phyloP scores from a whole-genome alignment of 2,888 invertebrate species.

The Epinotia ramella region DNA sequence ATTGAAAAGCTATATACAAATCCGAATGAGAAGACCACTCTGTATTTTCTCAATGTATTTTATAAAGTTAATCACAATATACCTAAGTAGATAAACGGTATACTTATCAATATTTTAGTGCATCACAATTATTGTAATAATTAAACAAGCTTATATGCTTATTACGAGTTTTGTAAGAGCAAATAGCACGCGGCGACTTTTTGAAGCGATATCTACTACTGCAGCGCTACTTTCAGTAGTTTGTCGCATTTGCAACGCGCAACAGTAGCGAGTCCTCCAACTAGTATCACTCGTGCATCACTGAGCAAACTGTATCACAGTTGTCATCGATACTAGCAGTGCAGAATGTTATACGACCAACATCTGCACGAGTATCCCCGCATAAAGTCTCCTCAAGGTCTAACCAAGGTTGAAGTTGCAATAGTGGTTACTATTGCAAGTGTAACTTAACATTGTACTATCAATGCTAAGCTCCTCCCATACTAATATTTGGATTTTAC shows the following conservation, averaged over 20 bases:
- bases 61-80: constrained; percentile 36
- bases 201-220: not conserved
- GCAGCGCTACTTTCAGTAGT: not conserved
- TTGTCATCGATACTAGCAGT: not conserved
- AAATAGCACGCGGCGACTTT: not conserved
- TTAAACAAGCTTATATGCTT: constrained; percentile 35
- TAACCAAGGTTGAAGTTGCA: constrained; percentile 7
- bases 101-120: constrained; percentile 33
- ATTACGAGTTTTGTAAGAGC: not conserved
- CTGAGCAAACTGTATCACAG: not conserved
- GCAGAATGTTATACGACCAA: not conserved
- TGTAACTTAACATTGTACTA: constrained; percentile 23
- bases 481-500: constrained; percentile 46
- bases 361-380: not conserved
- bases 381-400: not conserved
- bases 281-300: not conserved
- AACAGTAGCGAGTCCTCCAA: not conserved
- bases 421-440: constrained; percentile 1
- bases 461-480: constrained; percentile 26
- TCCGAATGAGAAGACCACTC: constrained; percentile 16
- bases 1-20: constrained; percentile 28
- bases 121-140: constrained; percentile 39
- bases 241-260: not conserved
- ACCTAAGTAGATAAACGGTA: constrained; percentile 20
- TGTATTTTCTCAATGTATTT: constrained; percentile 36